These are phyloP conservation scores for Oceanites oceanicus DNA, from an alignment of 2,113 vertebrate species.

Conservation along the genomic window DNA sequence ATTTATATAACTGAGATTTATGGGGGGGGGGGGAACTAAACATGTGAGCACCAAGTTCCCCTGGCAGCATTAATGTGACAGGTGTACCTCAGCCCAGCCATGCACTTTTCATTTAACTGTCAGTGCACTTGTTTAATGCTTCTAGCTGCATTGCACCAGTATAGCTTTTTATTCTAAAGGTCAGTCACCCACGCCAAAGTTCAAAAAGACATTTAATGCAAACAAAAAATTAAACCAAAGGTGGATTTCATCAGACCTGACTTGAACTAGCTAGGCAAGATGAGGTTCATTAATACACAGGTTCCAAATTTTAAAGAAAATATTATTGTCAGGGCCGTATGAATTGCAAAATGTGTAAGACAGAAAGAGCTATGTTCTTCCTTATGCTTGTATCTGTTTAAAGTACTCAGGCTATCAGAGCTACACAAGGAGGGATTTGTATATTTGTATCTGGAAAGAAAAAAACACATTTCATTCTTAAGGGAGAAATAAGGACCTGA, in stretches of 20 bases:
- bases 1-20: not conserved
- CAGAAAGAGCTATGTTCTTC: not conserved
- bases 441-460: not conserved
- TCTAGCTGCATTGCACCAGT: constrained; percentile 26
- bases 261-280: not conserved
- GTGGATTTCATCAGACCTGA: not conserved
- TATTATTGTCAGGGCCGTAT: not conserved
- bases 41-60: not conserved
- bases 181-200: not conserved
- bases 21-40: not conserved
- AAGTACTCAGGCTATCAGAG: not conserved
- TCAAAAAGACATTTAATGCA: constrained; percentile 31
- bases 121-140: not conserved
- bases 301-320: not conserved
- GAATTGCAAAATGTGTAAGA: not conserved
- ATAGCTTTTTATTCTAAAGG: constrained; percentile 48
- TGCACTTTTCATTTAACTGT: not conserved
- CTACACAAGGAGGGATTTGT: not conserved
- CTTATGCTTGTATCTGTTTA: not conserved
- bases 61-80: not conserved
- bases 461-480: not conserved
- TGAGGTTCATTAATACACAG: not conserved
- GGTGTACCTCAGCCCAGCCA: not conserved
- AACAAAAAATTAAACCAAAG: not conserved
- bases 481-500: not conserved